These are phyloP conservation scores for Perithous albicinctus DNA, from an alignment of 2,888 invertebrate genomes.

Conservation along the genomic window DNA sequence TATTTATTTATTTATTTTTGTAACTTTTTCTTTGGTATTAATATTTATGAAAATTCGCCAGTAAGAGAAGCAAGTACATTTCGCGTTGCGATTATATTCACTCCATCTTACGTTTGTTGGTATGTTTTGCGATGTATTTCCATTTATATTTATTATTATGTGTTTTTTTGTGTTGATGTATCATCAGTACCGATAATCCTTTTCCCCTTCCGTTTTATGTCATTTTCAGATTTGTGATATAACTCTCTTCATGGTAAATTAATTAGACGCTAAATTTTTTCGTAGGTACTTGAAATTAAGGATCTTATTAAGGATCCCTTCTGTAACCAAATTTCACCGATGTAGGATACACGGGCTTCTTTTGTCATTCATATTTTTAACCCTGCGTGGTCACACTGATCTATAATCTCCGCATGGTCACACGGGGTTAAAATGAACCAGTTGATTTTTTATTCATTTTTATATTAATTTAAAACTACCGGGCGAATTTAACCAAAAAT, in stretches of 20 bases:
- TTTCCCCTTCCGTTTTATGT: slow-evolving; percentile 48
- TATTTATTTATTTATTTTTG: slow-evolving; percentile 44
- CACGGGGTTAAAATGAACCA: too few species aligned
- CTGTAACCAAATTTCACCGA: slow-evolving; percentile 34
- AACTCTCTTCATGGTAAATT: slow-evolving; percentile 43
- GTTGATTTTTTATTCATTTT: too few species aligned
- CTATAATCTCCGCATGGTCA: too few species aligned
- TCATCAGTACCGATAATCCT: slow-evolving; percentile 42
- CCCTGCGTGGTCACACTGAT: background rate
- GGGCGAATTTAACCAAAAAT: too few species aligned
- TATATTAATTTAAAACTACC: too few species aligned
- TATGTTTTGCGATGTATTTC: slow-evolving; percentile 79
- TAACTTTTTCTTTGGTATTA: slow-evolving; percentile 67
- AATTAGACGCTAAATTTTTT: slow-evolving; percentile 54
- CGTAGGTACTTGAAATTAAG: slow-evolving; percentile 58
- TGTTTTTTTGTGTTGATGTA: slow-evolving; percentile 61
- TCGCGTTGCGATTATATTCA: slow-evolving; percentile 71
- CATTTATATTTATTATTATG: slow-evolving; percentile 67
- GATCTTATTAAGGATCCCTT: slow-evolving; percentile 46
- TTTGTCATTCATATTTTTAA: slow-evolving; percentile 16
- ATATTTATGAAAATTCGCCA: slow-evolving; percentile 54
- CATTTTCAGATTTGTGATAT: slow-evolving; percentile 66
- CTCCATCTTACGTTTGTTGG: slow-evolving; percentile 79
- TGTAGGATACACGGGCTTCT: slow-evolving; percentile 49
- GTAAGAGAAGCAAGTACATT: slow-evolving; percentile 71